Percentiles rank a stretch among this genome's conserved stretches.
Evolutionary conservation across 2,113 vertebrate genomes (phyloP).

Genomic region (Cyanoderma ruficeps): DNA sequence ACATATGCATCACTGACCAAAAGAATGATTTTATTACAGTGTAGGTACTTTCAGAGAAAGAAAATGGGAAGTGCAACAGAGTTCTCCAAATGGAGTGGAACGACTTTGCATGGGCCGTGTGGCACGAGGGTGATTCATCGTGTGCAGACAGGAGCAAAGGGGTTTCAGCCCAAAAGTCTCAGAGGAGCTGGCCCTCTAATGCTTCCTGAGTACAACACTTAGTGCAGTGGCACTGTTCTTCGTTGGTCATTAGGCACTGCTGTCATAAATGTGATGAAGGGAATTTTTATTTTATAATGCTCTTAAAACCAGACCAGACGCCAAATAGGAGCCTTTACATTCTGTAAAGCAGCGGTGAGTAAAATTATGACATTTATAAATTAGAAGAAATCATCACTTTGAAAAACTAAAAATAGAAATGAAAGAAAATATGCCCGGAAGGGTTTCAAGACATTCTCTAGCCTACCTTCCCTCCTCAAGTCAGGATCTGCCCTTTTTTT

Average conservation of each 20-base stretch:
- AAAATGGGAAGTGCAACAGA: neutral
- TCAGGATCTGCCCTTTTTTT: neutral
- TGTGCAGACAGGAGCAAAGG: neutral
- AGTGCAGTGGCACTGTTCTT: neutral
- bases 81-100: neutral
- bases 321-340: neutral
- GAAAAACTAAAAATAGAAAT: neutral
- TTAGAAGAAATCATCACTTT: neutral
- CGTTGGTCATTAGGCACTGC: neutral
- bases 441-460: neutral
- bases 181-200: neutral
- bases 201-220: neutral
- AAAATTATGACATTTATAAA: neutral
- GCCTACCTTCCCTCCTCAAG: neutral
- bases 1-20: neutral
- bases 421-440: neutral
- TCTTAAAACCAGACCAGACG: neutral
- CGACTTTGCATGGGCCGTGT: rapidly evolving
- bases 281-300: neutral
- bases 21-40: neutral
- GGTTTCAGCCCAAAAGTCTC: neutral
- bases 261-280: neutral
- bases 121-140: neutral
- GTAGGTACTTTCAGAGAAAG: neutral
- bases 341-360: neutral